Conservation (phyloP, 2,888 invertebrate species). For the Poecilus cupreus region DNA sequence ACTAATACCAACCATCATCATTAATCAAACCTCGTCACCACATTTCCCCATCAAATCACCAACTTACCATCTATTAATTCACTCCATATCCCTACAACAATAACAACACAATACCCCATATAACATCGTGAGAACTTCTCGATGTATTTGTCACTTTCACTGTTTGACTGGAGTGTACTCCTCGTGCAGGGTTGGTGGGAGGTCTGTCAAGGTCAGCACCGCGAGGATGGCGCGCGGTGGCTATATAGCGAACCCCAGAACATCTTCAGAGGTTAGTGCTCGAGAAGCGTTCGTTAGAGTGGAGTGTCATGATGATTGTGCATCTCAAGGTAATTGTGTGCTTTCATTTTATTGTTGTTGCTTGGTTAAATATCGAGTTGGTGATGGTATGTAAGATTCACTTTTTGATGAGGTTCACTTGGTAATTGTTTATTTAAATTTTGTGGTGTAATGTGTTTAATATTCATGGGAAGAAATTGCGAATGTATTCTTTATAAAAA, state of each 20-base stretch:
- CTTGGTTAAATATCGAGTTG: not conserved
- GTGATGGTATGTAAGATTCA: not conserved
- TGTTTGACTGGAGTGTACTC: not conserved
- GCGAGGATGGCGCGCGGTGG: constrained; percentile 63
- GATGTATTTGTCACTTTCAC: constrained; percentile 39
- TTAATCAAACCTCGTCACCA: too few species aligned
- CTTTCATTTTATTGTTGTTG: not conserved
- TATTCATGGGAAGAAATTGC: too few species aligned
- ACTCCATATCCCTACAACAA: not conserved
- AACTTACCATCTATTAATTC: not conserved
- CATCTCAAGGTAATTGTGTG: constrained; percentile 35
- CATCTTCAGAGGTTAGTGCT: constrained; percentile 43
- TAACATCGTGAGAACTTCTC: not conserved
- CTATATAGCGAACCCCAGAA: constrained; percentile 57
- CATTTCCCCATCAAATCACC: not conserved
- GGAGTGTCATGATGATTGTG: constrained; percentile 17
- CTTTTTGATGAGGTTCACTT: too few species aligned
- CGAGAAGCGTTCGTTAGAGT: not conserved
- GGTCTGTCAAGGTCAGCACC: constrained; percentile 58
- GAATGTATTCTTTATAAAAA: too few species aligned
- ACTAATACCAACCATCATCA: too few species aligned
- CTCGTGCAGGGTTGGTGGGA: not conserved
- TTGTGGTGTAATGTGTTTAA: too few species aligned
- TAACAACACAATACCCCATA: not conserved
- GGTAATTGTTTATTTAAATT: too few species aligned